These are phyloP conservation scores for Hyaena hyaena DNA, from an alignment of 2,113 vertebrate genomes.

Conservation along the genomic window DNA sequence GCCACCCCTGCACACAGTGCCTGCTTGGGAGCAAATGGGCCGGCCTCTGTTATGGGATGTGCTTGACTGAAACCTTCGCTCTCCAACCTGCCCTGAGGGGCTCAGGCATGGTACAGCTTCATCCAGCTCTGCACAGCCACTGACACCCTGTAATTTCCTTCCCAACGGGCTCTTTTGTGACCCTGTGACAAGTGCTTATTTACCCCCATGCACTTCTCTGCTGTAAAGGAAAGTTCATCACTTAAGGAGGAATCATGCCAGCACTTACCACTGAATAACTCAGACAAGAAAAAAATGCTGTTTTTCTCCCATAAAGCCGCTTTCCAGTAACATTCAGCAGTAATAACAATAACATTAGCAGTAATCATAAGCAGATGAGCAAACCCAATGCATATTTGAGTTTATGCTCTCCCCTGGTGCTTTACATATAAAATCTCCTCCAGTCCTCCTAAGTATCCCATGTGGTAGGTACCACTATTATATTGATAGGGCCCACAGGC, in stretches of 20 bases:
- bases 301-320: not conserved
- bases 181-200: constrained; percentile 74
- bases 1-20: not conserved
- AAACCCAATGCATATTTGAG: fast-evolving
- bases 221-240: constrained; percentile 29
- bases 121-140: not conserved
- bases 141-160: constrained; percentile 70
- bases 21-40: not conserved
- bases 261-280: not conserved
- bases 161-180: constrained; percentile 56
- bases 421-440: not conserved
- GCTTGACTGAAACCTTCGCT: not conserved
- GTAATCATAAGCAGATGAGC: not conserved
- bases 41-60: not conserved
- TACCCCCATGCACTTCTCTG: constrained; percentile 22
- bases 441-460: too few species aligned
- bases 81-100: not conserved
- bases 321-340: not conserved
- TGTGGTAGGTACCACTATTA: fast-evolving
- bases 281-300: not conserved
- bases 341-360: not conserved
- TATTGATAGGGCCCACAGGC: not conserved
- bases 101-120: not conserved
- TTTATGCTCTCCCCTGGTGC: not conserved
- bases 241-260: constrained; percentile 26